phyloP scores from a whole-genome alignment of 2,797 vertebrate species.

The Zenarchopterus dispar region DNA sequence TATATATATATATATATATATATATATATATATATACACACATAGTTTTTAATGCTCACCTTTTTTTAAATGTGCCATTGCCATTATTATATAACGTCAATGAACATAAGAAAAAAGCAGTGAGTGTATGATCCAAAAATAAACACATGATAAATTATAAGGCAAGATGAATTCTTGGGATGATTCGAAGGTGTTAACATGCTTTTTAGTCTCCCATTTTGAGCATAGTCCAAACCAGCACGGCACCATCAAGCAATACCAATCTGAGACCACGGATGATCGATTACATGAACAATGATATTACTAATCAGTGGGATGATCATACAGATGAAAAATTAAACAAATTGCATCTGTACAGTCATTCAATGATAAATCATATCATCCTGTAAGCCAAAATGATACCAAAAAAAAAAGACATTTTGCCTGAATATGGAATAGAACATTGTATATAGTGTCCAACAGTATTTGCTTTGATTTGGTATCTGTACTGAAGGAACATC shows the following conservation, averaged over 20 bases:
- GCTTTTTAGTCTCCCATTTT: constrained; percentile 41
- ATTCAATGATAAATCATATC: constrained; percentile 43
- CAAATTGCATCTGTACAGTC: constrained; percentile 47
- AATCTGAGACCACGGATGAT: constrained; percentile 50
- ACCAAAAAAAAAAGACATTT: background rate
- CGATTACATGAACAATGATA: constrained; percentile 58
- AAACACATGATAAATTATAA: constrained; percentile 7
- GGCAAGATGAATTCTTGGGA: constrained; percentile 18
- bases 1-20: too few relatives aligned
- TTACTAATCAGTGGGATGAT: constrained; percentile 59
- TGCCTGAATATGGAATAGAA: background rate
- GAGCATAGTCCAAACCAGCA: constrained; percentile 39
- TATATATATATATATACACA: too few relatives aligned
- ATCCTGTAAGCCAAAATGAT: background rate
- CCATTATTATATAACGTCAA: too few relatives aligned
- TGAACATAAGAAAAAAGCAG: too few relatives aligned
- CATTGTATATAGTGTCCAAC: background rate
- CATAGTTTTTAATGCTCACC: too few relatives aligned
- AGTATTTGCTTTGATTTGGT: constrained; percentile 9
- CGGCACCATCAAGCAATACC: constrained; percentile 26
- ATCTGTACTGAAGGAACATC: constrained; percentile 2
- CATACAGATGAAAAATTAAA: constrained; percentile 61
- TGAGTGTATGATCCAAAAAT: constrained; percentile 15
- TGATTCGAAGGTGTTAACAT: constrained; percentile 48
- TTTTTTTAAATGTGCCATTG: too few relatives aligned